These are phyloP conservation scores for Odontamblyopus lacepedii DNA, from an alignment of 2,797 vertebrate species.

Conservation along the genomic window DNA sequence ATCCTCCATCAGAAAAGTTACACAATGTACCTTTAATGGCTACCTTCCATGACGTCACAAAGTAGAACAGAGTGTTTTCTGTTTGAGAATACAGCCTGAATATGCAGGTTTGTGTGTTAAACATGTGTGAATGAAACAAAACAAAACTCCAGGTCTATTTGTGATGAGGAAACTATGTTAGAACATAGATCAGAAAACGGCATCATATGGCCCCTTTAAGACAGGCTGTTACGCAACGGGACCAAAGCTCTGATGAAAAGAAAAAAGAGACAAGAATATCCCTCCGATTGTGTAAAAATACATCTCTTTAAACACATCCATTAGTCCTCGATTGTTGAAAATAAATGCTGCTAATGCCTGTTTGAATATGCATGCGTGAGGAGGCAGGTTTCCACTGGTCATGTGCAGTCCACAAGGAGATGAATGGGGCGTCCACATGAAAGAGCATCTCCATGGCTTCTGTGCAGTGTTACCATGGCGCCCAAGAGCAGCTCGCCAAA, in stretches of 20 bases:
- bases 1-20: too few relatives aligned
- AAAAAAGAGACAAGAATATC: background rate
- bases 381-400: background rate
- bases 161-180: too few relatives aligned
- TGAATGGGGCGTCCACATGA: slow-evolving; percentile 34
- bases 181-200: background rate
- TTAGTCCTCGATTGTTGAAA: background rate
- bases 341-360: background rate
- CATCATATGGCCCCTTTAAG: background rate
- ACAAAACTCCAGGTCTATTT: too few relatives aligned
- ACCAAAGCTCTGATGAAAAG: background rate
- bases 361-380: background rate
- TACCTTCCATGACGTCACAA: too few relatives aligned
- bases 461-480: slow-evolving; percentile 8
- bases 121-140: too few relatives aligned
- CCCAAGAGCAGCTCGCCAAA: background rate
- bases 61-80: too few relatives aligned
- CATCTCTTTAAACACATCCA: background rate
- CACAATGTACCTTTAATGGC: too few relatives aligned
- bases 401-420: background rate
- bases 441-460: slow-evolving; percentile 11
- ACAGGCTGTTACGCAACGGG: background rate
- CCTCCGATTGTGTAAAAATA: background rate
- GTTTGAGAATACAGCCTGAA: too few relatives aligned
- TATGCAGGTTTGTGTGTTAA: too few relatives aligned